Conservation (phyloP, 2,888 invertebrate genomes). For the Salpingus planirostris region DNA sequence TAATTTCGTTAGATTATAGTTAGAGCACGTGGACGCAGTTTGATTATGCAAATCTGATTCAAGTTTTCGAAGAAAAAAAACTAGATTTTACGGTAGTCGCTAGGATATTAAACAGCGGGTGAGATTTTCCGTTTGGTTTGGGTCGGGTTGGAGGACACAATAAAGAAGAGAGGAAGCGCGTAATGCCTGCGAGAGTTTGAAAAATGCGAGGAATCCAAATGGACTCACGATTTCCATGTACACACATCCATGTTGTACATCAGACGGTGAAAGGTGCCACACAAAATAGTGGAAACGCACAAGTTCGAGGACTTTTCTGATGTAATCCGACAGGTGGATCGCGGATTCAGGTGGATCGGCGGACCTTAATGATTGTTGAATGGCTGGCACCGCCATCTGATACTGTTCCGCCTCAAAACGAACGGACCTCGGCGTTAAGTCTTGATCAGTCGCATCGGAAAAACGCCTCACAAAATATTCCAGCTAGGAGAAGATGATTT, state of each 20-base stretch:
- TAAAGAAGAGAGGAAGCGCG: no score
- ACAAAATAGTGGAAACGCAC: constrained; percentile 32
- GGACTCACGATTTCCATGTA: constrained; percentile 32
- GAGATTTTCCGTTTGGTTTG: no score
- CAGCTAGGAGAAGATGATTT: no score
- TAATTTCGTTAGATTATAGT: constrained; percentile 7
- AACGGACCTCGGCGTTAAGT: no score
- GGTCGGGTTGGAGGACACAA: no score
- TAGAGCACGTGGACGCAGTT: constrained; percentile 1
- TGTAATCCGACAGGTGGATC: constrained; percentile 30
- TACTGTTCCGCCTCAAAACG: constrained; percentile 25
- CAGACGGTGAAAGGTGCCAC: constrained; percentile 35
- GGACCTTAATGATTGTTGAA: constrained; percentile 27
- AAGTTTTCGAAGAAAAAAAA: constrained; percentile 2
- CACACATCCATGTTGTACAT: constrained; percentile 30
- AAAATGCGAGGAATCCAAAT: constrained; percentile 21
- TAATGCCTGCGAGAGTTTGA: no score
- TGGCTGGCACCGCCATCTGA: constrained; percentile 30
- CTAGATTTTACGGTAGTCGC: constrained; percentile 6
- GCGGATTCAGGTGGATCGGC: no score
- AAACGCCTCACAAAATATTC: no score
- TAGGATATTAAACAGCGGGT: constrained; percentile 6
- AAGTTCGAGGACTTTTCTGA: constrained; percentile 19
- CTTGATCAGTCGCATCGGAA: constrained; percentile 27
- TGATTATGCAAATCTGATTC: constrained; percentile 6